Evolutionary conservation across 2,113 vertebrate genomes (phyloP), one percentile per base, ranked within the genome.

Genomic region (Crocuta crocuta): DNA sequence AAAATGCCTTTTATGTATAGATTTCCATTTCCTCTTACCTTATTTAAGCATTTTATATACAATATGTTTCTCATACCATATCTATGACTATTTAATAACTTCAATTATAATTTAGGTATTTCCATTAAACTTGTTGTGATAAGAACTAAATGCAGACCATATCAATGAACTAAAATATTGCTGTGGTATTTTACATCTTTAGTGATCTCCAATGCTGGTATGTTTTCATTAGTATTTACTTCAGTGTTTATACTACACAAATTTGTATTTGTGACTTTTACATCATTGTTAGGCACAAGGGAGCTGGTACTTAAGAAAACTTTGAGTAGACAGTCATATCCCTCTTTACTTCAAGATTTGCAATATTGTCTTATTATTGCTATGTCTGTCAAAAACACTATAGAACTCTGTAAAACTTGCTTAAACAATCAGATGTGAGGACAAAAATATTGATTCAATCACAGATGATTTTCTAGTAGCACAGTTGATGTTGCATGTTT

Each of bases 361-460:
- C 82, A 39, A 33, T 94, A 87, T 92, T 96, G 88, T 50, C 17
- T 83, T 43, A 91, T 53, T 95, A 89, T 50, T 94, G 35, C 61
- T 85, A 94, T 0, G 19, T 92, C 63, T 95, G 53, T 91, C 89
- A 96, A 83, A 71, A 97, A 35, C 26, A 88, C 66, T 91, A 24
- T 21, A 91, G 74, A 91, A 85, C 26, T 84, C 10, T 35, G 76
- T 63, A n/a, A 93, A 90, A 95, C 43, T 68, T 94, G 68, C 93
- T 95, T 96, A 24, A 26, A 28, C 10, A 84, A 28, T 91, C 81
- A 91, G 74, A 95, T 43, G 16, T 65, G 63, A 94, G 53, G 48
- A 82, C 19, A 97, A 53, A 93, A 74, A 26, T 82, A 93, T 89
- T 73, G 71, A 97, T 94, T 66, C 23, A 70, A 71, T 95, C 74